These are phyloP conservation scores for Hydropsyche betteni DNA, from an alignment of 2,888 invertebrate species.

Conservation along the genomic window DNA sequence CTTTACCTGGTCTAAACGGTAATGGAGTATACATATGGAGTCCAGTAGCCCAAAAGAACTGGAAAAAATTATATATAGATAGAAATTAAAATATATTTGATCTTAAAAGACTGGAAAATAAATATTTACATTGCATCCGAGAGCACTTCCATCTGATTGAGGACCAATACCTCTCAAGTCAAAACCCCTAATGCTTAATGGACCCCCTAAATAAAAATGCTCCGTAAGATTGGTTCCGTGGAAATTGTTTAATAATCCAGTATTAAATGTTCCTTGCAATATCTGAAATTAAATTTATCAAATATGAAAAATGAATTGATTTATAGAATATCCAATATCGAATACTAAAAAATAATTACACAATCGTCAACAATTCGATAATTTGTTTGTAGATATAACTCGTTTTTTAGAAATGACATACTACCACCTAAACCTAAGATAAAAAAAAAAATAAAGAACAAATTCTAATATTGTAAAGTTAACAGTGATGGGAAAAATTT, in stretches of 20 bases:
- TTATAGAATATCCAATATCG: too few species aligned
- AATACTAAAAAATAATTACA: conserved; percentile 50
- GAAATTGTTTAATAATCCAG: conserved; percentile 73
- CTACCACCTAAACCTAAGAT: conserved; percentile 83
- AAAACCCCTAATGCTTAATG: conserved; percentile 88
- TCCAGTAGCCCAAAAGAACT: conserved; percentile 87
- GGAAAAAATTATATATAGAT: conserved; percentile 50
- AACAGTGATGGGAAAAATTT: background rate
- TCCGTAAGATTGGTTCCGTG: conserved; percentile 74
- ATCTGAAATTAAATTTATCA: conserved; percentile 64
- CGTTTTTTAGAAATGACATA: conserved; percentile 88
- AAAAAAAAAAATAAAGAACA: background rate
- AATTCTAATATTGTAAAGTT: too few species aligned
- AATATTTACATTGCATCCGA: conserved; percentile 72
- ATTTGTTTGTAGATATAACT: conserved; percentile 63
- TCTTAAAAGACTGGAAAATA: too few species aligned
- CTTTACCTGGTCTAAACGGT: conserved; percentile 83
- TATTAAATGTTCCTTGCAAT: conserved; percentile 74
- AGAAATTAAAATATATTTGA: background rate
- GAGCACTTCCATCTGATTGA: conserved; percentile 77
- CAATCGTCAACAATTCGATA: conserved; percentile 51
- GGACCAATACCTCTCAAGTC: conserved; percentile 88
- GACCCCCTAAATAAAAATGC: conserved; percentile 89
- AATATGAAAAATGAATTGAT: background rate
- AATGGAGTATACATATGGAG: conserved; percentile 90